Evolutionary conservation across 2,888 invertebrate species (phyloP).

Genomic region (Campoletis raptor): DNA sequence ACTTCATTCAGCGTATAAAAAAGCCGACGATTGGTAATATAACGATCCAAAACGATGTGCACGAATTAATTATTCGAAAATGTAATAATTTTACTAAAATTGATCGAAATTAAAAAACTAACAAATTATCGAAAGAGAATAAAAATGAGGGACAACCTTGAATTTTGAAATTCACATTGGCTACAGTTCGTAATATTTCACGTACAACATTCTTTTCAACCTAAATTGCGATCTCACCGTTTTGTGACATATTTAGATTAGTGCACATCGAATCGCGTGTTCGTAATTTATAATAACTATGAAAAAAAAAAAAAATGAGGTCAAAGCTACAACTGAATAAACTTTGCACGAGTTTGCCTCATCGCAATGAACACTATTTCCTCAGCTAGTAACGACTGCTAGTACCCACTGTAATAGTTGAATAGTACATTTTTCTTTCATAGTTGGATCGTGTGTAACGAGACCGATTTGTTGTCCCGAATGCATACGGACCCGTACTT

Average conservation of each 20-base stretch:
- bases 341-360: slow-evolving; percentile 2
- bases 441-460: slow-evolving; percentile 32
- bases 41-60: too few relatives aligned
- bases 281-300: neutral
- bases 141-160: too few relatives aligned
- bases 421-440: slow-evolving; percentile 15
- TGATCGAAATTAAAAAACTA: too few relatives aligned
- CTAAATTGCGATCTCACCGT: neutral
- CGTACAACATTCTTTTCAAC: neutral
- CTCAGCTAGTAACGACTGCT: slow-evolving; percentile 28
- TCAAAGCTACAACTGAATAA: slow-evolving; percentile 42
- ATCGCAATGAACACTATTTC: slow-evolving; percentile 40
- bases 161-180: neutral
- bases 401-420: slow-evolving; percentile 25
- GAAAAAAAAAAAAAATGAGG: slow-evolving; percentile 22
- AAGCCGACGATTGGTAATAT: too few relatives aligned
- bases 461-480: slow-evolving; percentile 53
- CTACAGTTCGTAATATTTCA: neutral
- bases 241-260: slow-evolving; percentile 14
- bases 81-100: too few relatives aligned
- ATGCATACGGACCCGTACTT: slow-evolving; percentile 64
- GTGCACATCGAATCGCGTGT: slow-evolving; percentile 29
- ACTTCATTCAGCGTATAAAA: too few relatives aligned
- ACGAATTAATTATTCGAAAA: too few relatives aligned
- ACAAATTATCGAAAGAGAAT: too few relatives aligned